phyloP scores from a whole-genome alignment of 2,113 vertebrate genomes.

The Salvelinus alpinus region DNA sequence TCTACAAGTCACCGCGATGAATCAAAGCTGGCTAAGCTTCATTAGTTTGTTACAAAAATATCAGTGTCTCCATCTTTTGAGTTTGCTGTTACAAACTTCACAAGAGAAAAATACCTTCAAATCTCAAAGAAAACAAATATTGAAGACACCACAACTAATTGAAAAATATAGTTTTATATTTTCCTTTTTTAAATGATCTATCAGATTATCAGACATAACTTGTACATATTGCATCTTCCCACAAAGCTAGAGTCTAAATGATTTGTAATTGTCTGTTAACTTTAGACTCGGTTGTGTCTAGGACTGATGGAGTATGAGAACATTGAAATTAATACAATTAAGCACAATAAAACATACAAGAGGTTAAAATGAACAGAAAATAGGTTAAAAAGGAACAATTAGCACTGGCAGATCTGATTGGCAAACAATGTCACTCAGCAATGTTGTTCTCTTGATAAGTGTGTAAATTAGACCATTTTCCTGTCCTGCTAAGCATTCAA shows the following conservation, averaged over 20 bases:
- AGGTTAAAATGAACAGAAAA: conserved; percentile 3
- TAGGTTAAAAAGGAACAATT: background rate
- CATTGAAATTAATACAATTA: background rate
- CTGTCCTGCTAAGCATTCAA: too few species aligned
- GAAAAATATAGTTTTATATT: conserved; percentile 44
- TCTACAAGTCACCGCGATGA: conserved; percentile 29
- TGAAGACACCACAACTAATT: conserved; percentile 22
- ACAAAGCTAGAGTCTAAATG: conserved; percentile 13
- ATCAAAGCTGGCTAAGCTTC: conserved; percentile 22
- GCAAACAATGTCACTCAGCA: background rate
- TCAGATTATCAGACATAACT: background rate
- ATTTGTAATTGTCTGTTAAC: background rate
- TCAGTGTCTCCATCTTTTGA: background rate
- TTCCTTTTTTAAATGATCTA: conserved; percentile 24
- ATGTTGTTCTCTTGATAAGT: too few species aligned
- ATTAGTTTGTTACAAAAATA: conserved; percentile 53
- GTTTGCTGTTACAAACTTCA: conserved; percentile 13
- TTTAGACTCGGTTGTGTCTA: background rate
- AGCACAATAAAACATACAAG: background rate
- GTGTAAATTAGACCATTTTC: too few species aligned
- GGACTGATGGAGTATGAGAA: background rate
- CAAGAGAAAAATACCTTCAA: conserved; percentile 20
- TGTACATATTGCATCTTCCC: conserved; percentile 48
- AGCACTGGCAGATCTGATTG: background rate
- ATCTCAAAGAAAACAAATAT: conserved; percentile 20